Base-by-base conservation (phyloP, 2,888 invertebrate genomes). In the Troides oblongomaculatus region DNA sequence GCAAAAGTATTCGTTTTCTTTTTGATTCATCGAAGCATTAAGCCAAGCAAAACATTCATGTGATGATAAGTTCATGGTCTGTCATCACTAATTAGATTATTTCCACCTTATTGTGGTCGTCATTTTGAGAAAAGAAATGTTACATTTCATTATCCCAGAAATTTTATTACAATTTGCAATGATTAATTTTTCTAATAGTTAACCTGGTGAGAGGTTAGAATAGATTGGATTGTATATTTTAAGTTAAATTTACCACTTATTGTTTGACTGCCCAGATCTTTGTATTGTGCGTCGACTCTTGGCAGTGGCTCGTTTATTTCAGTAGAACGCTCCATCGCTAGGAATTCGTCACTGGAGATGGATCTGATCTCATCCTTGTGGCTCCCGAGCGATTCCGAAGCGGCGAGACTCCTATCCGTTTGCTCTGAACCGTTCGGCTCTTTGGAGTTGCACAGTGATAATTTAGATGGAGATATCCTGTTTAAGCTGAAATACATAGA, bases 241-340 rank as follows among this genome's bases (percentile, higher is more conserved):
- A 14, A 12, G 12, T 17, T 46, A 17, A 46, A 46, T 46, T 46
- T 23, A 64, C 66, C 67, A 39, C 21, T 62, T 46, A 59, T 62
- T n/a, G 62, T 56, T 23, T 82, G 67, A 73, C 74, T 79, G 30
- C 83, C 85, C 39, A 79, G 72, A 43, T 89, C 88, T 72, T 88
- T 90, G 71, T 79, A 82, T 3, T 78, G 71, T 69, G 73, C 74
- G 50, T 84, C 85, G 3, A 81, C 79, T 43, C 82, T 81, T 14
- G 83, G 79, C 63, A 85, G 64, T 0, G 87, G 82, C 62, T 80
- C 85, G 12, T 88, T 84, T 10, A 87, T 71, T 68, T 92, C 92
- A 2, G 92, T 82, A 7, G 90, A 89, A n/a, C 92, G 85, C 74
- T 92, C 92, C 91, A 92, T 91, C 14, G 92, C 92, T 36, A 92